phyloP scores from a whole-genome alignment of 2,113 vertebrate genomes.

The Nycticebus coucang region DNA sequence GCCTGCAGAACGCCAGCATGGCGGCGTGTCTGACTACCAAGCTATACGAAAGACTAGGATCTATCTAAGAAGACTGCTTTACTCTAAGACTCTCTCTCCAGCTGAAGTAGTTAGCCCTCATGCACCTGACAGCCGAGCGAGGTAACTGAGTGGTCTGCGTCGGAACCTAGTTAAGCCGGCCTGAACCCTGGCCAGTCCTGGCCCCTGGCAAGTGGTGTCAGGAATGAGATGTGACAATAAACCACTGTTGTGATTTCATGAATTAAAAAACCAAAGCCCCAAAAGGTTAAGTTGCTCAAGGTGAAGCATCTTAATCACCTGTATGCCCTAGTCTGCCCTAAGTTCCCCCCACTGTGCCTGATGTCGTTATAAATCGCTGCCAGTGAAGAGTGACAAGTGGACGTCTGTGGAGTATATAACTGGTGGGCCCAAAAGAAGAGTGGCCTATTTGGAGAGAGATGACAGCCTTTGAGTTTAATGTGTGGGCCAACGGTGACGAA shows the following conservation, averaged over 20 bases:
- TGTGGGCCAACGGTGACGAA: not conserved
- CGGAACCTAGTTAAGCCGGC: too few relatives aligned
- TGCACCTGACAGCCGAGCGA: too few relatives aligned
- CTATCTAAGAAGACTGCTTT: too few relatives aligned
- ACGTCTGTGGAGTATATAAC: too few relatives aligned
- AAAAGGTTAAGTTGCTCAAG: not conserved
- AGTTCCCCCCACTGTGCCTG: not conserved
- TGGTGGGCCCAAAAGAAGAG: not conserved
- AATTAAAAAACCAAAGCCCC: not conserved
- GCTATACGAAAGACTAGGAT: too few relatives aligned
- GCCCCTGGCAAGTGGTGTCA: too few relatives aligned
- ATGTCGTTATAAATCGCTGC: fast-evolving
- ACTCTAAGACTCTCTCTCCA: too few relatives aligned
- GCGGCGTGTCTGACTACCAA: too few relatives aligned
- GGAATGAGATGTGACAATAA: not conserved
- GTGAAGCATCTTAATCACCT: not conserved
- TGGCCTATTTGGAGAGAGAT: fast-evolving
- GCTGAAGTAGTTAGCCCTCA: too few relatives aligned
- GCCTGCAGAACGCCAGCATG: too few relatives aligned
- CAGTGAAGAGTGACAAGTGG: fast-evolving
- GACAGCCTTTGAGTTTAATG: not conserved
- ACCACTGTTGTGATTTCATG: not conserved
- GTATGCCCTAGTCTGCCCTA: not conserved
- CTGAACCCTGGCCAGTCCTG: too few relatives aligned
- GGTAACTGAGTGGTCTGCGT: too few relatives aligned